These are phyloP conservation scores for Sorex fumeus DNA, from an alignment of 2,113 vertebrate species.

Conservation along the genomic window DNA sequence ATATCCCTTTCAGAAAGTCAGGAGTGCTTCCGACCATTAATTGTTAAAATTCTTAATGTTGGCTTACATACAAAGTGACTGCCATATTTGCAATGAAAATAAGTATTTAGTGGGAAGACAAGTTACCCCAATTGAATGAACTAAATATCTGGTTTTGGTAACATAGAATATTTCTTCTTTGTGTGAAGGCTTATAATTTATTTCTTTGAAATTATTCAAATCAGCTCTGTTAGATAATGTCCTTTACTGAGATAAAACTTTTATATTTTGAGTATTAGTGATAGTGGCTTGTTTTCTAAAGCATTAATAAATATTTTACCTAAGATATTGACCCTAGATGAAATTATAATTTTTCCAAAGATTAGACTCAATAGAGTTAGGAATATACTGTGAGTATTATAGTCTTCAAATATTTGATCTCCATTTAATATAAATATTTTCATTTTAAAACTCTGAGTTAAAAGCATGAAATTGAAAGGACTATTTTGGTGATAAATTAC, in stretches of 20 bases:
- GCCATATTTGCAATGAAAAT: conserved; percentile 33
- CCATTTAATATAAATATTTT: no score
- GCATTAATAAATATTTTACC: no score
- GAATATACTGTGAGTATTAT: no score
- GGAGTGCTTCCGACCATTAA: conserved; percentile 59
- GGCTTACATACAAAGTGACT: conserved; percentile 59
- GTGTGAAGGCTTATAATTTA: conserved; percentile 80
- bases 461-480: no score
- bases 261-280: no score
- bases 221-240: conserved; percentile 71
- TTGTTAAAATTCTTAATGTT: conserved; percentile 11
- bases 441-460: no score
- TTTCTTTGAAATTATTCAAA: conserved; percentile 84
- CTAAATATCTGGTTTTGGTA: conserved; percentile 76
- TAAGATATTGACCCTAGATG: no score
- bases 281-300: no score
- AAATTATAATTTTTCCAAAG: no score
- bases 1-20: conserved; percentile 67
- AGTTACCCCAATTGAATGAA: conserved; percentile 74
- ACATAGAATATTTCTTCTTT: conserved; percentile 79
- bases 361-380: no score
- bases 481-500: no score
- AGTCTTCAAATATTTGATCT: no score
- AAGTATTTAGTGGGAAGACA: conserved; percentile 68
- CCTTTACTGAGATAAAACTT: conserved; percentile 24